Evolutionary conservation across 2,888 invertebrate species (phyloP).

Genomic region (Polymixis lichenea): DNA sequence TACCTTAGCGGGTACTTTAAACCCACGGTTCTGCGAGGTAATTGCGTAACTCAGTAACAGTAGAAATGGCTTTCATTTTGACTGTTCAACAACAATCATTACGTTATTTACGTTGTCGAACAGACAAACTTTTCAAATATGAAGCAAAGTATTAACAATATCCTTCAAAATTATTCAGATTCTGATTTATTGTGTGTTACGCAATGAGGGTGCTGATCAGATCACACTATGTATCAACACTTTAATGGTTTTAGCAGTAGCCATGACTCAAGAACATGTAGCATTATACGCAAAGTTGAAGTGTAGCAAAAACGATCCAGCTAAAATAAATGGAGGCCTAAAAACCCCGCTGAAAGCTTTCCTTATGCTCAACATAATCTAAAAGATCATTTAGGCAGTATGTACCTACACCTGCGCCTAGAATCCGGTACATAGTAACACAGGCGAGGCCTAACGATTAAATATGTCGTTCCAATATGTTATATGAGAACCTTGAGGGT

Average conservation of each 20-base stretch:
- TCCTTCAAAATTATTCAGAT: too few species aligned
- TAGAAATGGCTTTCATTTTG: too few species aligned
- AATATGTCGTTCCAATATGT: background rate
- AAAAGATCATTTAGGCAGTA: constrained; percentile 26
- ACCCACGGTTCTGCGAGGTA: background rate
- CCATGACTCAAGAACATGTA: background rate
- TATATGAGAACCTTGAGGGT: too few species aligned
- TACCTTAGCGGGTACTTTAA: background rate
- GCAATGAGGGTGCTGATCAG: background rate
- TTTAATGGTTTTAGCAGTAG: background rate
- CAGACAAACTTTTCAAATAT: too few species aligned
- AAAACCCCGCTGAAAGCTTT: constrained; percentile 17
- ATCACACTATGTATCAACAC: background rate
- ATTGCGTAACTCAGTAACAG: too few species aligned
- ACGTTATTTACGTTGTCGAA: too few species aligned
- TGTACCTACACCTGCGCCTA: constrained; percentile 31
- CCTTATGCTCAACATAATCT: constrained; percentile 1
- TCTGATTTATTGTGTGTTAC: too few species aligned
- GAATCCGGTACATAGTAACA: background rate
- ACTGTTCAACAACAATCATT: too few species aligned
- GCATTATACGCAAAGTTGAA: constrained; percentile 8
- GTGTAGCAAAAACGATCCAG: background rate
- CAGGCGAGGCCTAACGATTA: background rate
- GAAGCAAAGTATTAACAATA: too few species aligned
- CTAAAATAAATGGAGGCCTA: constrained; percentile 10